phyloP scores from a whole-genome alignment of 2,888 invertebrate species.

The Chrysolina haemoptera region DNA sequence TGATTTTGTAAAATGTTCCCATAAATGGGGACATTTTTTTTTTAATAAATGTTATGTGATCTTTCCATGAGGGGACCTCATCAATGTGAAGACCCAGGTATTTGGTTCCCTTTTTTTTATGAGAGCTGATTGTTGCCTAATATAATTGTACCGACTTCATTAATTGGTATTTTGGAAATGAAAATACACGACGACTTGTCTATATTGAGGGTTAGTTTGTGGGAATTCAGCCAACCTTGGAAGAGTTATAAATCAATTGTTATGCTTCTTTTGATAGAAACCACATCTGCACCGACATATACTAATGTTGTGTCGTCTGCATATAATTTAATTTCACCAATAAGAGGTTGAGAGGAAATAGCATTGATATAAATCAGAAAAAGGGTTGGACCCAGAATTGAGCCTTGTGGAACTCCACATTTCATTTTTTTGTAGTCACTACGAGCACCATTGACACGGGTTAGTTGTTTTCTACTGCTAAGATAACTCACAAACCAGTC shows the following conservation, averaged over 20 bases:
- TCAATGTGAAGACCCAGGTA: constrained; percentile 16
- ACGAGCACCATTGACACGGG: no score
- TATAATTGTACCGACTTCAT: not conserved
- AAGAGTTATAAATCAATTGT: constrained; percentile 7
- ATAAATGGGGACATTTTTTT: no score
- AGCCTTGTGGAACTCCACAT: no score
- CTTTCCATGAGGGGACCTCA: no score
- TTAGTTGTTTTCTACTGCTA: no score
- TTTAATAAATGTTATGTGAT: no score
- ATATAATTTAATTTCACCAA: constrained; percentile 9
- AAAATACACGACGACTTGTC: constrained; percentile 12
- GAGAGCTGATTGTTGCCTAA: not conserved
- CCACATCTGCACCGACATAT: not conserved
- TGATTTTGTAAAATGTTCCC: no score
- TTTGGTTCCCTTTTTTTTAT: not conserved
- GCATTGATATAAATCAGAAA: not conserved
- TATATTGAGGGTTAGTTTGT: constrained; percentile 10
- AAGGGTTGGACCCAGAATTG: constrained; percentile 34
- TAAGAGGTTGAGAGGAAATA: constrained; percentile 7
- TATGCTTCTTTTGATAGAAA: constrained; percentile 2
- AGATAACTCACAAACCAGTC: no score
- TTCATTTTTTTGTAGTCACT: no score
- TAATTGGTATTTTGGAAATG: constrained; percentile 10
- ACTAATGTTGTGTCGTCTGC: constrained; percentile 11
- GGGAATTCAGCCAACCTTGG: constrained; percentile 12